A percentile compares a stretch with the other conserved stretches of the same genome.
Evolutionary conservation across 1,140 invertebrate species (phyloP).

Genomic region (Aphis craccivora): DNA sequence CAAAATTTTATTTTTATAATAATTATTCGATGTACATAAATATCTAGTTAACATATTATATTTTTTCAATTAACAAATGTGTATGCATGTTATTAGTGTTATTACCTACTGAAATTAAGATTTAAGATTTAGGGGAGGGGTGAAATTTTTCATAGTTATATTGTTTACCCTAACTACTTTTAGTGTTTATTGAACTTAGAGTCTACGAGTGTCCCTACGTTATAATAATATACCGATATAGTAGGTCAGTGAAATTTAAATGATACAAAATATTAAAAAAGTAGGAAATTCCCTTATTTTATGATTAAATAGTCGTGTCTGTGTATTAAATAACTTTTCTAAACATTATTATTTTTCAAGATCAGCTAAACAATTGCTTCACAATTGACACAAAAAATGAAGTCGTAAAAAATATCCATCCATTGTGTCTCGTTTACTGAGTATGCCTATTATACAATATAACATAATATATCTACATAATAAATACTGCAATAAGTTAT

Average conservation of each 20-base stretch:
- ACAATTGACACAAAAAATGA: background rate
- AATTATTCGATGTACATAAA: too few species aligned
- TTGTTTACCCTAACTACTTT: background rate
- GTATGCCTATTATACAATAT: too few species aligned
- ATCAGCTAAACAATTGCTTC: background rate
- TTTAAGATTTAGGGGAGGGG: too few species aligned
- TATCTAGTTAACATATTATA: too few species aligned
- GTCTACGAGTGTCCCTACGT: background rate
- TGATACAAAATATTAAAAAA: background rate
- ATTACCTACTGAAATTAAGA: too few species aligned
- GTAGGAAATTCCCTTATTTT: background rate
- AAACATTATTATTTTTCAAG: background rate
- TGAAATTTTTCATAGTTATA: background rate
- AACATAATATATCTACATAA: background rate
- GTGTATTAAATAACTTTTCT: background rate
- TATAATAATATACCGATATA: background rate
- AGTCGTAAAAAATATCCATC: background rate
- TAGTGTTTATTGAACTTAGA: background rate
- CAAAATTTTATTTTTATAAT: too few species aligned
- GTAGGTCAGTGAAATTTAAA: background rate
- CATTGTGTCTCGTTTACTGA: background rate
- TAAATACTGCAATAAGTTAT: background rate
- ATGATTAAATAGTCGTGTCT: background rate
- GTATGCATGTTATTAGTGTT: too few species aligned
- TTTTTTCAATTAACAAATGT: too few species aligned